Evolutionary conservation across 2,113 vertebrate species (phyloP).

Genomic region (Cygnus buccinator): DNA sequence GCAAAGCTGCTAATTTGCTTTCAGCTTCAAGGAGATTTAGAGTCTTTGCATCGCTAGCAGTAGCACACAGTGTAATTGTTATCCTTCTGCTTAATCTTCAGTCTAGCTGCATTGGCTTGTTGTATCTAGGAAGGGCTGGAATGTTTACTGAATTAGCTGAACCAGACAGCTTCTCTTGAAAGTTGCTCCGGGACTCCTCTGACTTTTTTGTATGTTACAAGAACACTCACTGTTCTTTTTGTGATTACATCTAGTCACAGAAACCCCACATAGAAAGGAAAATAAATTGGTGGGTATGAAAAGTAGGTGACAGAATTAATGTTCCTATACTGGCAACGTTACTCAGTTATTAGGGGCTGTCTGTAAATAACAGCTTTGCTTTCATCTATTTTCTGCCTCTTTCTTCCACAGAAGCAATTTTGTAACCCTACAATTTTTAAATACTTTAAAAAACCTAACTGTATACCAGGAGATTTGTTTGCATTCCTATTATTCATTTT

Average conservation of each 20-base stretch:
- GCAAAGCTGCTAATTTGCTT: slow-evolving; percentile 80
- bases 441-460: neutral
- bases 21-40: slow-evolving; percentile 73
- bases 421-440: slow-evolving; percentile 34
- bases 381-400: slow-evolving; percentile 42
- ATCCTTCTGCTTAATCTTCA: slow-evolving; percentile 59
- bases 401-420: slow-evolving; percentile 47
- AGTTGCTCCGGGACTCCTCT: neutral
- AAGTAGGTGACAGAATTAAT: slow-evolving; percentile 50
- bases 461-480: neutral
- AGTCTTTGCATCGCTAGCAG: slow-evolving; percentile 62
- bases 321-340: neutral
- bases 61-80: slow-evolving; percentile 62
- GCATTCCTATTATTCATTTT: slow-evolving; percentile 4
- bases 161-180: slow-evolving; percentile 1
- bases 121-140: slow-evolving; percentile 15
- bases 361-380: slow-evolving; percentile 53
- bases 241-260: neutral
- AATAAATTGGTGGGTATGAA: slow-evolving; percentile 30
- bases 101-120: slow-evolving; percentile 16
- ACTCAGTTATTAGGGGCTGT: neutral
- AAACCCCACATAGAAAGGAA: neutral
- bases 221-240: neutral
- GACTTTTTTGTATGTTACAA: neutral
- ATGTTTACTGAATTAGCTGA: slow-evolving; percentile 33